These are phyloP conservation scores for Pachycephala philippinensis DNA, from an alignment of 2,113 vertebrate genomes.

Conservation along the genomic window DNA sequence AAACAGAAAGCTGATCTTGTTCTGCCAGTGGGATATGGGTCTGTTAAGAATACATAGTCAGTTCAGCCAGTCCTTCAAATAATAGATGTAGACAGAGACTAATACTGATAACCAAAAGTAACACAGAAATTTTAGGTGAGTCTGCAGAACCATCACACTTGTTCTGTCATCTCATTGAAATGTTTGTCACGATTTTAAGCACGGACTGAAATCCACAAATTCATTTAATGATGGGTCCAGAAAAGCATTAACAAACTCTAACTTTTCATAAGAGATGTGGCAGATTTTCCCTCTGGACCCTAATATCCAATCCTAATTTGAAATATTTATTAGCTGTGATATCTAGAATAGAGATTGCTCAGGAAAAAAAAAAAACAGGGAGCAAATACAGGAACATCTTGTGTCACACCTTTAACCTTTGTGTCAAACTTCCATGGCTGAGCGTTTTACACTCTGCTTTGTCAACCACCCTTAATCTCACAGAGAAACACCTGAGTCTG, in stretches of 20 bases:
- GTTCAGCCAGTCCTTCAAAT: neutral
- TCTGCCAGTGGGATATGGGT: neutral
- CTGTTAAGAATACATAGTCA: neutral
- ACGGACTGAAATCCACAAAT: neutral
- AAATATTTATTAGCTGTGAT: neutral
- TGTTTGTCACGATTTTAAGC: fast-evolving
- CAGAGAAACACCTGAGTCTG: neutral
- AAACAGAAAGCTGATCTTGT: neutral
- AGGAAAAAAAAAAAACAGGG: fast-evolving
- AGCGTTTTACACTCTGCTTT: neutral
- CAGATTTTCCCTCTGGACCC: neutral
- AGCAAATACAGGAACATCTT: neutral
- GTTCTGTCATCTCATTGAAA: neutral
- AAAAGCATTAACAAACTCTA: neutral
- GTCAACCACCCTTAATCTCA: neutral
- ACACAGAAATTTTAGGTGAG: neutral
- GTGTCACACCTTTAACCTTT: neutral
- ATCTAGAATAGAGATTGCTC: neutral
- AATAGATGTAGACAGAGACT: neutral
- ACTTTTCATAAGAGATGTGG: neutral
- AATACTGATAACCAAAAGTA: neutral
- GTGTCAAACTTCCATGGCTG: neutral
- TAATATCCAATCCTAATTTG: neutral
- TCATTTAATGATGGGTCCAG: neutral
- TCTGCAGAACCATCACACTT: neutral